Conservation (phyloP, 1,140 invertebrate species). For the Ceratitis capitata region DNA sequence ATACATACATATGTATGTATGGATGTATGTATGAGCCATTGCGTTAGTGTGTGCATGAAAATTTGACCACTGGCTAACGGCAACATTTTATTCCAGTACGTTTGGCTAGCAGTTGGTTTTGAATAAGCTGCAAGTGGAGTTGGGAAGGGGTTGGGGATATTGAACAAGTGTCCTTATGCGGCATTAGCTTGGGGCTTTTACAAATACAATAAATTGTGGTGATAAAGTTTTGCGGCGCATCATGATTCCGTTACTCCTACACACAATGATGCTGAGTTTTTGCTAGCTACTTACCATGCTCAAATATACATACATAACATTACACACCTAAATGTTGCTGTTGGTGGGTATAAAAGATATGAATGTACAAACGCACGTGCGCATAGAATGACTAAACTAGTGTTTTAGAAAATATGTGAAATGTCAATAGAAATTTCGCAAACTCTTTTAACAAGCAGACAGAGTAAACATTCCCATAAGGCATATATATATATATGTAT, state of each 20-base stretch:
- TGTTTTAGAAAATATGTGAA: slow-evolving; percentile 65
- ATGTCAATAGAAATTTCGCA: slow-evolving; percentile 63
- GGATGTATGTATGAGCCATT: no score
- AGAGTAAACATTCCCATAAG: neutral
- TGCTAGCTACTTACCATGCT: neutral
- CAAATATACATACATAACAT: no score
- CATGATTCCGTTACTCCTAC: neutral
- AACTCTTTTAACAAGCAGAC: slow-evolving; percentile 43
- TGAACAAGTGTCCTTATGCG: neutral
- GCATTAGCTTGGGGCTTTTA: neutral
- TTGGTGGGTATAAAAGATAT: no score
- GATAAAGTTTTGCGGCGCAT: neutral
- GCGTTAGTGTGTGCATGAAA: no score
- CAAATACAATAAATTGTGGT: neutral
- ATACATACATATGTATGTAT: neutral
- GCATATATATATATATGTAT: neutral
- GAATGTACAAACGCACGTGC: neutral
- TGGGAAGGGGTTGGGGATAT: neutral
- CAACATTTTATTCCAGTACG: neutral
- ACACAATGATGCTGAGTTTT: neutral
- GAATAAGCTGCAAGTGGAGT: neutral
- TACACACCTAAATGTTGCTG: no score
- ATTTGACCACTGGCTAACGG: neutral
- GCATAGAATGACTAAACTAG: slow-evolving; percentile 52
- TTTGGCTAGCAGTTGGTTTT: neutral